Evolutionary conservation across 2,113 vertebrate genomes (phyloP).

Genomic region (Canis aureus): DNA sequence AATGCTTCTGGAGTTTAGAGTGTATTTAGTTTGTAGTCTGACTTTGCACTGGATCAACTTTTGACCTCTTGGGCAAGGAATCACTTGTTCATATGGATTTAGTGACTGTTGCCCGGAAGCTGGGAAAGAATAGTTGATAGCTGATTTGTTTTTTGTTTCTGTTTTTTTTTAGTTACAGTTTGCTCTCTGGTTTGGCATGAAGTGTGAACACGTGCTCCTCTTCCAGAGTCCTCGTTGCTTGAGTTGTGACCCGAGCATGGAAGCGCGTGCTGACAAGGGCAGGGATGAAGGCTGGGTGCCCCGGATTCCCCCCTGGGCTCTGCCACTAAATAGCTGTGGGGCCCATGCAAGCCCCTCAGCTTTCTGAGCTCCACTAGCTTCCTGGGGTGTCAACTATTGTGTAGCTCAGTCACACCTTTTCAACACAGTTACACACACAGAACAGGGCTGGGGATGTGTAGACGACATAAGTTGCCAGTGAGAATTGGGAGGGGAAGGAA

Average conservation of each 20-base stretch:
- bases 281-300: background rate
- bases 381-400: background rate
- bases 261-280: background rate
- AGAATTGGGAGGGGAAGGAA: background rate
- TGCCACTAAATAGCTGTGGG: background rate
- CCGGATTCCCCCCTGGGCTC: background rate
- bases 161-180: background rate
- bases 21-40: background rate
- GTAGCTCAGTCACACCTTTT: background rate
- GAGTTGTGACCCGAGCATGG: background rate
- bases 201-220: background rate
- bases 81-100: conserved; percentile 51
- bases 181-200: background rate
- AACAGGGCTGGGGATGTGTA: background rate
- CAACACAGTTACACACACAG: background rate
- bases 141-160: background rate
- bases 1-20: background rate
- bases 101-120: background rate
- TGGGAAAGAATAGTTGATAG: background rate
- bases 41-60: conserved; percentile 60
- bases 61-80: conserved; percentile 47
- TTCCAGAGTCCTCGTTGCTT: background rate
- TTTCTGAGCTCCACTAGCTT: background rate
- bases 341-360: background rate
- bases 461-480: background rate